Evolutionary conservation across 2,113 vertebrate genomes (phyloP).

Genomic region (Chloropsis cyanopogon): DNA sequence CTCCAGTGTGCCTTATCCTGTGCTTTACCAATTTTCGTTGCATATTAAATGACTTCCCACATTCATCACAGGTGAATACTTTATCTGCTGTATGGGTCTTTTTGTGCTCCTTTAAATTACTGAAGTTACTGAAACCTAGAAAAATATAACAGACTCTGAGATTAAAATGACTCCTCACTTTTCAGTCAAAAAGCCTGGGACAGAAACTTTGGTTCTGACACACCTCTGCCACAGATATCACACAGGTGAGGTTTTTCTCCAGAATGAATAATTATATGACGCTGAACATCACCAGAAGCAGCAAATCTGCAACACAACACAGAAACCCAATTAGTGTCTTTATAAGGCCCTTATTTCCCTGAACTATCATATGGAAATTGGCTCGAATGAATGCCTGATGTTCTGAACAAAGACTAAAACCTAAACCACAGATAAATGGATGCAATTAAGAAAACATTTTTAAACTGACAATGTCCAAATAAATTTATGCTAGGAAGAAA

Average conservation of each 20-base stretch:
- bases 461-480: neutral
- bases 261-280: constrained; percentile 95
- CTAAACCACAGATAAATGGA: neutral
- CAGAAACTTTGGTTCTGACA: neutral
- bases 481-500: neutral
- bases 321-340: neutral
- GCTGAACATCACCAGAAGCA: constrained; percentile 93
- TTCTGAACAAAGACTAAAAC: neutral
- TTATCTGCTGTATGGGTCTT: constrained; percentile 91
- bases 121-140: constrained; percentile 94
- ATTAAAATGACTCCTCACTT: neutral
- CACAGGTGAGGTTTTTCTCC: constrained; percentile 94
- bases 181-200: neutral
- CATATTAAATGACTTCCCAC: constrained; percentile 96
- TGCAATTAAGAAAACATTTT: neutral
- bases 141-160: neutral
- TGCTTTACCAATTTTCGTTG: constrained; percentile 93
- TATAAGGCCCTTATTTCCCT: neutral
- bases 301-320: constrained; percentile 81
- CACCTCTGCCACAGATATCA: constrained; percentile 95
- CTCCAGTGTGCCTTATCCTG: constrained; percentile 84
- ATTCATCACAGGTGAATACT: constrained; percentile 93
- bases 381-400: neutral
- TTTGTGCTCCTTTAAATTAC: constrained; percentile 96
- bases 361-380: neutral